Base-by-base conservation (phyloP, 2,888 invertebrate genomes). In the Blomia tropicalis region DNA sequence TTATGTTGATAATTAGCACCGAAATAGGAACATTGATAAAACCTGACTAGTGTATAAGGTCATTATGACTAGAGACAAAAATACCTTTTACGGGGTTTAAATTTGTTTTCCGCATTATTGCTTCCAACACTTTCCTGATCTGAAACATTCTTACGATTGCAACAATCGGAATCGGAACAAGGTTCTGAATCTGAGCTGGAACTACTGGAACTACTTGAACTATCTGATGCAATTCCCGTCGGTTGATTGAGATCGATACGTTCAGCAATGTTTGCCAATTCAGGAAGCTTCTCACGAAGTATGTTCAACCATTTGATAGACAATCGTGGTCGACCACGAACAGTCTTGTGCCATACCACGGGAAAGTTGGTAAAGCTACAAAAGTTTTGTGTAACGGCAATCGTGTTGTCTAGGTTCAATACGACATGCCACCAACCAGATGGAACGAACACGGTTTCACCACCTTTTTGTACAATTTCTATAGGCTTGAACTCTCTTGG, bases 371-470 rank as follows among this genome's bases (percentile, higher is more conserved):
- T 89, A 66, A 83, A 80, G 69, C 93, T 92, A 73, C 88, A 87
- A 74, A 95, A 98, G 76, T 98, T 98, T 73, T 98, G 98, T 0
- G 98, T 98, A 19, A 98, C 87, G 14, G 98, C 98, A 54, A 98
- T 84, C 0, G 98, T 96, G 66, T 86, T 83, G 71, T 95, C 93
- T 66, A 98, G 77, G 76, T 98, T 98, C 31, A 98, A 78, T 17
- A 99, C 98, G 23, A 99, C 98, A 74, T 98, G 98, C 98, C 98
- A 98, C 96, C 96, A 98, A 11, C 98, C 98, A 22, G 92, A 92
- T 11, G 95, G 95, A 62, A 96, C 92, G 77, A 93, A 96, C 31
- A 96, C 92, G 2, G 95, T 96, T 74, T 96, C 96, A 23, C 95
- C 95, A 17, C 95, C 92, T 70, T 83, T 81, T 74, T 96, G 96